Conservation (phyloP, 2,797 vertebrate genomes). For the Petrocephalus schoutedeni region DNA sequence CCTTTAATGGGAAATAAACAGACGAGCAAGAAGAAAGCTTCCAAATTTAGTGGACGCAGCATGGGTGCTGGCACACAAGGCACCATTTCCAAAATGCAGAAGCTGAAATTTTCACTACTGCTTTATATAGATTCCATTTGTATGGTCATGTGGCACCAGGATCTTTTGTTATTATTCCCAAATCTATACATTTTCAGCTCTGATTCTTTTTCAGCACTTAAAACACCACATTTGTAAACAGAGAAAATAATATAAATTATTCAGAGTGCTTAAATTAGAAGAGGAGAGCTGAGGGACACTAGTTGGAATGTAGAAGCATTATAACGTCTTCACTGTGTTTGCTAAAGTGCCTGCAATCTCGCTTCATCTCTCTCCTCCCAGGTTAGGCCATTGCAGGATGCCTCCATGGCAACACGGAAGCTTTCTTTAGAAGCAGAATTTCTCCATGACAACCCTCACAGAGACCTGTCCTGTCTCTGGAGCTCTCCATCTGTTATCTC, state of each 20-base stretch:
- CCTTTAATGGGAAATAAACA: background rate
- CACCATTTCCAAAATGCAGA: background rate
- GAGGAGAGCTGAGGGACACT: background rate
- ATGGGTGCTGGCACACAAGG: background rate
- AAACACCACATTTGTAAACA: background rate
- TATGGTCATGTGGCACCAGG: background rate
- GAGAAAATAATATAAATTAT: background rate
- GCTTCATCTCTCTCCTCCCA: background rate
- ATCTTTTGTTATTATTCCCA: background rate
- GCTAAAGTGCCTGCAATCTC: background rate
- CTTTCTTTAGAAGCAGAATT: slow-evolving; percentile 11
- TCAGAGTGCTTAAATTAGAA: background rate
- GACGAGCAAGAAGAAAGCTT: background rate
- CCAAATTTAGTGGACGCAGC: background rate
- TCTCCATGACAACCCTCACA: slow-evolving; percentile 10
- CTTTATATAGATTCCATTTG: background rate
- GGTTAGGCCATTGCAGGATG: background rate
- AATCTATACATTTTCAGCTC: background rate
- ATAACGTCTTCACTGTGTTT: background rate
- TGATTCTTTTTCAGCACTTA: background rate
- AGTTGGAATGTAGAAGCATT: background rate
- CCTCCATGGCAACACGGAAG: background rate
- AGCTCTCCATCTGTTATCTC: background rate
- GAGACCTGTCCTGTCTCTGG: background rate
- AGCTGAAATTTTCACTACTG: background rate